Base-by-base conservation (phyloP, 1,140 invertebrate genomes). In the Dendrolimus kikuchii region DNA sequence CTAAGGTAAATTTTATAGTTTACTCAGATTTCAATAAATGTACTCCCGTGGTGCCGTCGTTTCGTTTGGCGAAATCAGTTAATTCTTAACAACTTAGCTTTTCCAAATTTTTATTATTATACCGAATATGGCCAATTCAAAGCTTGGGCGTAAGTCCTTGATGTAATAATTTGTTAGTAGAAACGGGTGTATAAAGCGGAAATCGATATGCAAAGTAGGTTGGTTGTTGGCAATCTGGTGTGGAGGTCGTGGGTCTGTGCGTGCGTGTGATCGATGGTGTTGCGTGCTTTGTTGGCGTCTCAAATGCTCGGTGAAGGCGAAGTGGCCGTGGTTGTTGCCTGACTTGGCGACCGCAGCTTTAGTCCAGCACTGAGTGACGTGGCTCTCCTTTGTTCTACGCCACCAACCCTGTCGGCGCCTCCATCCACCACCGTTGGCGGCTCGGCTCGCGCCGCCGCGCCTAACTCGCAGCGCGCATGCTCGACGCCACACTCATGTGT, bases 251-350 rank as follows among this genome's bases (percentile, higher is more conserved):
- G 57, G 46, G 58, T 46, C 53, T 64, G 67, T 74, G 74, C 81
- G 75, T 80, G 81, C 57, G 61, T 68, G 68, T 81, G 81, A 79
- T 81, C 72, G 77, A 81, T 83, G 73, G 68, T 71, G 57, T 80
- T 80, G 81, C 81, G 81, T 84, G 81, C 38, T 9, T 10, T 46
- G 46, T 38, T 40, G 8, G 46, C 64, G 66, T 69, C 53, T 66
- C 55, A 53, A 52, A 56, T 49, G 59, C 56, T 55, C 62, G 62
- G 69, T 68, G 66, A 70, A 71, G 68, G 43, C 43, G 43, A 38
- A 44, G 39, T 36, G 42, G 50, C 50, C 50, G 10, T 38, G 8
- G 38, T 69, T 23, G 9, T 36, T 4, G 41, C 23, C 40, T 23
- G 43, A 43, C 43, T 23, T 23, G 37, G 50, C 38, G 38, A 5